Percentiles rank a stretch among this genome's conserved stretches.
Conservation (phyloP, 2,888 invertebrate genomes). For the Pterostichus madidus region DNA sequence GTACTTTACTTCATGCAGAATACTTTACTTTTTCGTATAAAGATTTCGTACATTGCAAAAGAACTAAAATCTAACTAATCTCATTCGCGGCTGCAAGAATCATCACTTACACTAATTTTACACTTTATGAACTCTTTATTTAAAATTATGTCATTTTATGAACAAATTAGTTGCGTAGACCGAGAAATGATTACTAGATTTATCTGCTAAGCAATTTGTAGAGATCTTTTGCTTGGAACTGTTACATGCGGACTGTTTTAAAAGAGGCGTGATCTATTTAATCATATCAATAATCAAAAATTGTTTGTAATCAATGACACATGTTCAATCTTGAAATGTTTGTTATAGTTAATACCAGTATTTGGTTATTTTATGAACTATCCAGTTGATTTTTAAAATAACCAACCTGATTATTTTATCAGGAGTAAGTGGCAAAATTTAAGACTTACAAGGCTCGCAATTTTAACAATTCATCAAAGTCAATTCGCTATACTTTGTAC, state of each 20-base stretch:
- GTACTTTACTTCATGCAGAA: too few species aligned
- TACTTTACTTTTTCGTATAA: too few species aligned
- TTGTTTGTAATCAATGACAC: slow-evolving; percentile 6
- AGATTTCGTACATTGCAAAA: not conserved
- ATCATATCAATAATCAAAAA: slow-evolving; percentile 22
- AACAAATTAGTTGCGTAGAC: slow-evolving; percentile 14
- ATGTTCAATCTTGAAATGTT: not conserved
- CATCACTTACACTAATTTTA: slow-evolving; percentile 1
- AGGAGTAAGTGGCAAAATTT: too few species aligned
- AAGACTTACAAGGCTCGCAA: too few species aligned
- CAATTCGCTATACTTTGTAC: too few species aligned
- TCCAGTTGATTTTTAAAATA: too few species aligned
- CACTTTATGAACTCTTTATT: slow-evolving; percentile 7
- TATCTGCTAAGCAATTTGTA: slow-evolving; percentile 22
- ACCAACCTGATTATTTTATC: too few species aligned
- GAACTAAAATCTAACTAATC: too few species aligned
- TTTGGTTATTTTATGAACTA: too few species aligned
- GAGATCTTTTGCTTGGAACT: slow-evolving; percentile 11
- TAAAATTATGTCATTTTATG: slow-evolving; percentile 37
- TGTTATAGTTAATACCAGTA: too few species aligned
- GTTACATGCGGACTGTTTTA: not conserved
- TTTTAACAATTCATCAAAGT: too few species aligned
- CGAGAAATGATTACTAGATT: slow-evolving; percentile 16
- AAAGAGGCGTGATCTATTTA: slow-evolving; percentile 2
- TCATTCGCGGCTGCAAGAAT: not conserved